Evolutionary conservation across 2,113 vertebrate genomes (phyloP).

Genomic region (Nesoenas mayeri): DNA sequence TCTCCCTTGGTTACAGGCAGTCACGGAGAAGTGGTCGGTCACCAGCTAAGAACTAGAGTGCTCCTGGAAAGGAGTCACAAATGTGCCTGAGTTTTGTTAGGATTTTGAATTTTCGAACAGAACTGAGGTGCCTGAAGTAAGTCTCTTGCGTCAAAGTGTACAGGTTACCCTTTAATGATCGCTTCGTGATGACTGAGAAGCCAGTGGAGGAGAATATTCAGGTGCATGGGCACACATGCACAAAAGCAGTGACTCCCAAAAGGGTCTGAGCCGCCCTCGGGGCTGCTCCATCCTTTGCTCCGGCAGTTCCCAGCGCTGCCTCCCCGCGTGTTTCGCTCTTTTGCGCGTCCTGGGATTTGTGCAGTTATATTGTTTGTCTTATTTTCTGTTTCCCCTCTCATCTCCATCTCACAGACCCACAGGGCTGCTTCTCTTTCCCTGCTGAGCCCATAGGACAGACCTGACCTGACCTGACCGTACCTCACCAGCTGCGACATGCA

Average conservation of each 20-base stretch:
- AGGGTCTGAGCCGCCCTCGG: too few relatives aligned
- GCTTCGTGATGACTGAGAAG: neutral
- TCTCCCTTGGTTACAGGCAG: neutral
- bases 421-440: neutral
- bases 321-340: neutral
- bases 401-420: neutral
- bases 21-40: neutral
- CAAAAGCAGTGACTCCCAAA: neutral
- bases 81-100: neutral
- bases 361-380: neutral
- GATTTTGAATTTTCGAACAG: neutral
- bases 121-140: neutral
- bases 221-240: fast-evolving
- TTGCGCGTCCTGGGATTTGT: neutral
- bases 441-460: too few relatives aligned
- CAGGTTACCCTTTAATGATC: neutral
- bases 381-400: neutral
- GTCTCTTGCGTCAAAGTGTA: neutral
- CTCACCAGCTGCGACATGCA: neutral
- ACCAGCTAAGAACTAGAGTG: neutral
- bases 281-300: too few relatives aligned
- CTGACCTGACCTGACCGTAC: too few relatives aligned
- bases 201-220: neutral
- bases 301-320: neutral
- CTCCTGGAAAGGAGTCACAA: neutral